A percentile compares a stretch with the other conserved stretches of the same genome.
phyloP scores from a whole-genome alignment of 2,888 invertebrate genomes.

The Sesia apiformis region DNA sequence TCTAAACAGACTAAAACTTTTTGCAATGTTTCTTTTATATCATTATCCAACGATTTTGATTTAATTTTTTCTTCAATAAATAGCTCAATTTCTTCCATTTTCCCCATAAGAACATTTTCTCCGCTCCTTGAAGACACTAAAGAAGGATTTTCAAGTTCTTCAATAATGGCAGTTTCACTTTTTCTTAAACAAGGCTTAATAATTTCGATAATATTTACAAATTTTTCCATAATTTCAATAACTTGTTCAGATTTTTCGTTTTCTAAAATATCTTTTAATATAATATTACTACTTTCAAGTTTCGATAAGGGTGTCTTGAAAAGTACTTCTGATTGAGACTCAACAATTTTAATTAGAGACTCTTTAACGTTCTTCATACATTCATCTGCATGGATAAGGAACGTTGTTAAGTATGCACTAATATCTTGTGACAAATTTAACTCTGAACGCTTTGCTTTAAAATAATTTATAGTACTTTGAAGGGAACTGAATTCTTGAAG shows the following conservation, averaged over 20 bases:
- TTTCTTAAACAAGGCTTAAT: slow-evolving; percentile 23
- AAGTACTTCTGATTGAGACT: slow-evolving; percentile 34
- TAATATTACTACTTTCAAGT: slow-evolving; percentile 15
- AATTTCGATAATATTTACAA: slow-evolving; percentile 17
- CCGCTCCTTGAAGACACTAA: slow-evolving; percentile 8
- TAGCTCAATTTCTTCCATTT: slow-evolving; percentile 25
- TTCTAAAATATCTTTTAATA: slow-evolving; percentile 2
- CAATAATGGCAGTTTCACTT: slow-evolving; percentile 18
- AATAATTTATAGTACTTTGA: slow-evolving; percentile 30
- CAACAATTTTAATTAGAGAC: slow-evolving; percentile 34
- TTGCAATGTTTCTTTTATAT: slow-evolving; percentile 18
- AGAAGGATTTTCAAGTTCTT: slow-evolving; percentile 25
- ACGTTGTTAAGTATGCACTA: slow-evolving; percentile 26
- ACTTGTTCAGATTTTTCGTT: slow-evolving; percentile 16
- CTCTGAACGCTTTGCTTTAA: slow-evolving; percentile 27
- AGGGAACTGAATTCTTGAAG: slow-evolving; percentile 45
- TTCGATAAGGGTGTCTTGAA: slow-evolving; percentile 30
- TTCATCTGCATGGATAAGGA: slow-evolving; percentile 33
- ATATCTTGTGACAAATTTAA: slow-evolving; percentile 31
- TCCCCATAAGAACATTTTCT: slow-evolving; percentile 17
- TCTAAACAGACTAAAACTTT: slow-evolving; percentile 30
- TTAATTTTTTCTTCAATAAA: slow-evolving; percentile 20
- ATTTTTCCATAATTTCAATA: slow-evolving; percentile 13
- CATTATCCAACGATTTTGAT: slow-evolving; percentile 8
- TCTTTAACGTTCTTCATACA: slow-evolving; percentile 32